Base-by-base conservation (phyloP, 1,140 invertebrate species). In the Sarcophaga bullata region DNA sequence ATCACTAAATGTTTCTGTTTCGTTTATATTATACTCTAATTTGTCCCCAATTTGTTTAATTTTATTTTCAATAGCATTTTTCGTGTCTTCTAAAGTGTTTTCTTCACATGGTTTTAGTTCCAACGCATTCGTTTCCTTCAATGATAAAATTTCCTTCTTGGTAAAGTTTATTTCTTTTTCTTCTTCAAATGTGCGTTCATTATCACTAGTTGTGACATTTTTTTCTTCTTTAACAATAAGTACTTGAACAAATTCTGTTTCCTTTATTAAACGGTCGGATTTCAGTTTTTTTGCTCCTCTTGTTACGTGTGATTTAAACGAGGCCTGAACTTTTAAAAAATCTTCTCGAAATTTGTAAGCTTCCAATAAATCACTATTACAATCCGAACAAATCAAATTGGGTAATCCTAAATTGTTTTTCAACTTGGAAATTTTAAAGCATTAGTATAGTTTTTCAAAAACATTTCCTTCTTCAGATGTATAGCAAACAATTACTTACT, bases 311-410 rank as follows among this genome's bases (percentile, higher is more conserved):
- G 19, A 15, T 54, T 10, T 49, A 48, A 82, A 82, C 17, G 80
- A 84, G 1, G 15, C 8, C 9, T 84, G 83, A 4, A 62, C 54
- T 10, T 37, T 58, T 15, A 84, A 68, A 13, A 81, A 80, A 25
- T 49, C 15, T 13, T 82, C 62, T n/a, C 81, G 81, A 75, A 84
- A 84, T 73, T 82, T 50, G 48, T 73, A 80, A 15, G 83, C 75
- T 13, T 72, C 17, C 7, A 19, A 15, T 46, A 84, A 82, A 19
- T 76, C 37, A 4, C 68, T 54, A 9, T 84, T 58, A 15, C 83
- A 84, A 58, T 46, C 13, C n/a, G 8, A 46, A 75, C 83, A 84
- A 13, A 84, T 82, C 11, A 46, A 6, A n/a, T 82, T 52, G 0
- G 81, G 81, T 1, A 82, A 17, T 9, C 72, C 48, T 8, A 47